These are phyloP conservation scores for Ypsolopha sequella DNA, from an alignment of 2,888 invertebrate genomes.

Conservation along the genomic window DNA sequence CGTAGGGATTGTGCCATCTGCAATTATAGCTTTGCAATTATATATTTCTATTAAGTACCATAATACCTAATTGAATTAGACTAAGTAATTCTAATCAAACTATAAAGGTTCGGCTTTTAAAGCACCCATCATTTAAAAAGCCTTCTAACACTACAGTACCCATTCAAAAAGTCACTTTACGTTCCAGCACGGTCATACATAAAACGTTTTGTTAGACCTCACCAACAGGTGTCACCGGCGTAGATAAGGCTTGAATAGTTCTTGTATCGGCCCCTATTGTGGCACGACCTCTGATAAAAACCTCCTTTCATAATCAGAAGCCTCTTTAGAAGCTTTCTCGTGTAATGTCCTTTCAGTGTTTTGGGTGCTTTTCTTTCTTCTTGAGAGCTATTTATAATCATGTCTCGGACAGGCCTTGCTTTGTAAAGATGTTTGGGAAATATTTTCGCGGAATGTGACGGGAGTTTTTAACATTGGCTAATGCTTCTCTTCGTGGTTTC, in stretches of 20 bases:
- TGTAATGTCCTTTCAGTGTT: constrained; percentile 41
- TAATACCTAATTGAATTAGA: too few relatives aligned
- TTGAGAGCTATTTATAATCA: not conserved
- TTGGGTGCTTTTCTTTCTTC: constrained; percentile 14
- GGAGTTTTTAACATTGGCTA: not conserved
- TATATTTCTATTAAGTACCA: too few relatives aligned
- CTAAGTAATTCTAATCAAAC: too few relatives aligned
- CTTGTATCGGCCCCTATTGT: not conserved
- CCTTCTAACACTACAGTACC: too few relatives aligned
- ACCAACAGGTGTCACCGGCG: not conserved
- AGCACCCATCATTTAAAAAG: too few relatives aligned
- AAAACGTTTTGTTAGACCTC: not conserved
- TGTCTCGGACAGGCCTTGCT: not conserved
- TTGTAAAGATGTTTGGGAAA: too few relatives aligned
- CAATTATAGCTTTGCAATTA: too few relatives aligned
- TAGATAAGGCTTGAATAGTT: constrained; percentile 2
- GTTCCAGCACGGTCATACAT: not conserved
- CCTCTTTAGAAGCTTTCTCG: constrained; percentile 32
- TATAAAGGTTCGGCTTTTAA: too few relatives aligned
- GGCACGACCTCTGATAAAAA: constrained; percentile 19
- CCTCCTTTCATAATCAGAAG: constrained; percentile 20
- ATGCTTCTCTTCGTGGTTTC: not conserved
- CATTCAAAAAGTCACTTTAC: not conserved
- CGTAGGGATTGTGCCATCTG: too few relatives aligned
- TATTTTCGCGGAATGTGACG: not conserved